A percentile compares a stretch with the other conserved stretches of the same genome.
Conservation (phyloP, 2,888 invertebrate species). For the Agonopterix alstromeriana region DNA sequence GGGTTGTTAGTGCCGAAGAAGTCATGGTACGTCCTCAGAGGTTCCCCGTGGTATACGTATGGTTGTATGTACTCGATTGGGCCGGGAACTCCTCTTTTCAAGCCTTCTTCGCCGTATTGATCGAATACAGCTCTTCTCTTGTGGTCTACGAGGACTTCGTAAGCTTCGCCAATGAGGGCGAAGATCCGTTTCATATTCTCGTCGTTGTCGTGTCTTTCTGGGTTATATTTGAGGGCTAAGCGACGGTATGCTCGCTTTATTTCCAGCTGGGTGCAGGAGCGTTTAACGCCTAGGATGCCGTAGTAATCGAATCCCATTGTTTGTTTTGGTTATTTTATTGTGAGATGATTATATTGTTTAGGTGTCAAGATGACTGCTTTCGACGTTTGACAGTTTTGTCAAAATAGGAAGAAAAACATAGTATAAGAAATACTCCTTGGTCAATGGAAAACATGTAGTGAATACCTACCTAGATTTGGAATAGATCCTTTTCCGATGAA, state of each 20-base stretch:
- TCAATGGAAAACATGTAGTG: too few relatives aligned
- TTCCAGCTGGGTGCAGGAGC: conserved; percentile 79
- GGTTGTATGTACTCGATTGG: conserved; percentile 81
- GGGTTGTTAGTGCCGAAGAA: conserved; percentile 92
- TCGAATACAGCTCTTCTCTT: conserved; percentile 87
- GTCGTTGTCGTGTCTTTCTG: conserved; percentile 68
- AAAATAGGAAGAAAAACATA: too few relatives aligned
- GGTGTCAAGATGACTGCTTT: too few relatives aligned
- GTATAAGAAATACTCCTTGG: too few relatives aligned
- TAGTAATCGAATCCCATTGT: conserved; percentile 86
- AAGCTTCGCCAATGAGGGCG: conserved; percentile 84
- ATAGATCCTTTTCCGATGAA: too few relatives aligned
- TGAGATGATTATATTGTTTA: too few relatives aligned
- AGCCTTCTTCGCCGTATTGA: conserved; percentile 91
- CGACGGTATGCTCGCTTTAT: conserved; percentile 83
- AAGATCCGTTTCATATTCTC: conserved; percentile 74
- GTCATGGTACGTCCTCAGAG: conserved; percentile 82
- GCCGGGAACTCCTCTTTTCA: conserved; percentile 87
- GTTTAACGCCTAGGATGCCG: conserved; percentile 82
- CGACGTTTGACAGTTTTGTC: too few relatives aligned
- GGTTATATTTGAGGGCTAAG: conserved; percentile 77
- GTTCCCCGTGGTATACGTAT: conserved; percentile 89
- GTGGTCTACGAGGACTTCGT: conserved; percentile 84
- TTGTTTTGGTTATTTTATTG: not conserved
- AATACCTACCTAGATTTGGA: too few relatives aligned